These are phyloP conservation scores for Dendrolimus houi DNA, from an alignment of 2,888 invertebrate species.

Conservation along the genomic window DNA sequence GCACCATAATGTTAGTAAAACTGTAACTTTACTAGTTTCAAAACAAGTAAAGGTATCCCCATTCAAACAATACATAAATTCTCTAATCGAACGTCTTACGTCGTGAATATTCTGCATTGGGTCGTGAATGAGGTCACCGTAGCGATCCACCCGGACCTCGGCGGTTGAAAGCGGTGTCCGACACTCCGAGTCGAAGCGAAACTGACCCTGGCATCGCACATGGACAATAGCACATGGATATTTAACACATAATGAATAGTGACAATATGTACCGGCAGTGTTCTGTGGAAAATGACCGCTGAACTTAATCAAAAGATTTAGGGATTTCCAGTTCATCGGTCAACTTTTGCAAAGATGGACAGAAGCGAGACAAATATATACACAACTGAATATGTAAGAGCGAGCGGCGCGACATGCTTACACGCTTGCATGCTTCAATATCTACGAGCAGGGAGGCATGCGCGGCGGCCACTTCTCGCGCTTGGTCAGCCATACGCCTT, in stretches of 20 bases:
- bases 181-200: constrained; percentile 92
- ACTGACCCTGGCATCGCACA: constrained; percentile 84
- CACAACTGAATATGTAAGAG: constrained; percentile 26
- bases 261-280: constrained; percentile 16
- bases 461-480: constrained; percentile 68
- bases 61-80: constrained; percentile 13
- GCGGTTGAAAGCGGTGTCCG: constrained; percentile 83
- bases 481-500: constrained; percentile 64
- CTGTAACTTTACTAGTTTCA: constrained; percentile 9
- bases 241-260: constrained; percentile 17
- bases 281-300: constrained; percentile 15
- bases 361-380: constrained; percentile 35
- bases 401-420: constrained; percentile 79
- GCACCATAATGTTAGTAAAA: constrained; percentile 27
- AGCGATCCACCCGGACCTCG: constrained; percentile 81
- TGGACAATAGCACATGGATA: constrained; percentile 33
- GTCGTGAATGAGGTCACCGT: constrained; percentile 66
- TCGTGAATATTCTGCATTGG: constrained; percentile 71
- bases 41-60: constrained; percentile 9
- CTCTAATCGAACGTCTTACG: constrained; percentile 62
- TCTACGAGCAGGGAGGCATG: constrained; percentile 74
- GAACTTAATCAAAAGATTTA: background rate
- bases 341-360: constrained; percentile 20
- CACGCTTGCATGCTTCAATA: constrained; percentile 81
- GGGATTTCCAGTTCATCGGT: constrained; percentile 6